Evolutionary conservation across 2,888 invertebrate genomes (phyloP).

Genomic region (Bellardia pandia): DNA sequence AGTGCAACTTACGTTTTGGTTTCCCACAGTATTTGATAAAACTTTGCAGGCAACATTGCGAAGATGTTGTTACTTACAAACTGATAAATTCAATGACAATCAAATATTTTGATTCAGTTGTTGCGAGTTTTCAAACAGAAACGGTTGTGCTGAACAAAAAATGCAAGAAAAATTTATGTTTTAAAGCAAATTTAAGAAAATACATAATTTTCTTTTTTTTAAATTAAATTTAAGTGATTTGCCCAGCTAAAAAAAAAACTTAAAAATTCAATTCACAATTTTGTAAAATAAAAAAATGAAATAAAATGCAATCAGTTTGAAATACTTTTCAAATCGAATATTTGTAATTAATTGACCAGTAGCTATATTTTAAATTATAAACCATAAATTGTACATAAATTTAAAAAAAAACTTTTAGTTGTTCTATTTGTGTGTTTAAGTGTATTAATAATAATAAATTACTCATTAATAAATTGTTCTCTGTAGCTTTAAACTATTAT

Average conservation of each 20-base stretch:
- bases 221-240: background rate
- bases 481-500: slow-evolving; percentile 20
- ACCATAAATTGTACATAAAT: slow-evolving; percentile 11
- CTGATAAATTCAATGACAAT: slow-evolving; percentile 80
- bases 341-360: background rate
- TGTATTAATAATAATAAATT: slow-evolving; percentile 7
- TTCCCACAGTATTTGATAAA: slow-evolving; percentile 2
- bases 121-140: slow-evolving; percentile 80
- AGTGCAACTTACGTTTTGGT: background rate
- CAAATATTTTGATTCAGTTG: slow-evolving; percentile 82
- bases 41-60: slow-evolving; percentile 12
- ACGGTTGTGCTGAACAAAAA: slow-evolving; percentile 69
- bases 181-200: slow-evolving; percentile 12
- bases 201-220: background rate
- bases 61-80: slow-evolving; percentile 64
- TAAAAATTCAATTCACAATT: background rate
- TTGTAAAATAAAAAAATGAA: slow-evolving; percentile 13
- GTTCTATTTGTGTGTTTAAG: background rate
- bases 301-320: background rate
- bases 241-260: background rate
- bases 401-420: background rate
- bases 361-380: background rate
- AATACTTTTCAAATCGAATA: slow-evolving; percentile 18
- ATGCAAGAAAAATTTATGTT: slow-evolving; percentile 1
- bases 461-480: slow-evolving; percentile 19